phyloP scores from a whole-genome alignment of 2,113 vertebrate species.

The Alouatta palliata region DNA sequence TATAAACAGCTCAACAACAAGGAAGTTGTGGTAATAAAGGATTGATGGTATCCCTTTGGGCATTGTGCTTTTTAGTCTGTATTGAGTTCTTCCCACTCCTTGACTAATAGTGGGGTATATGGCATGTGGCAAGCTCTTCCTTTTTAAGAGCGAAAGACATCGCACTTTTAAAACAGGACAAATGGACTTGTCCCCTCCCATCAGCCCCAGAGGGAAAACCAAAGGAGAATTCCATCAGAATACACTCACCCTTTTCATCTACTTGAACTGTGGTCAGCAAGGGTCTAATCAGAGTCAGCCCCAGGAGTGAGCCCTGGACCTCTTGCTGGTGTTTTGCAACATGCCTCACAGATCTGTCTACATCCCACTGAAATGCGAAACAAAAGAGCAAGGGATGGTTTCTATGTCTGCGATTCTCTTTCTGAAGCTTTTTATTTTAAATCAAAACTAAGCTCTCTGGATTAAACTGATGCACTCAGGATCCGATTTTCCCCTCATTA shows the following conservation, averaged over 20 bases:
- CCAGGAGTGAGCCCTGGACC: neutral
- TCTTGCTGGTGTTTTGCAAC: neutral
- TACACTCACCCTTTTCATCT: conserved; percentile 35
- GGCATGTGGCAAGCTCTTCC: conserved; percentile 72
- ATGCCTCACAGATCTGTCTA: neutral
- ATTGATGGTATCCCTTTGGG: conserved; percentile 70
- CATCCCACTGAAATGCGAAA: neutral
- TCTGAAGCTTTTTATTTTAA: neutral
- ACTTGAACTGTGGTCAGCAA: neutral
- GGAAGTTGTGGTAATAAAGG: conserved; percentile 68
- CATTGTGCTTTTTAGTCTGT: conserved; percentile 57
- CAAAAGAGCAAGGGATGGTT: neutral
- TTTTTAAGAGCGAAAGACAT: conserved; percentile 56
- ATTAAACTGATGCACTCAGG: neutral
- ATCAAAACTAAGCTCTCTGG: neutral
- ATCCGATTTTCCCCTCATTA: conserved; percentile 15
- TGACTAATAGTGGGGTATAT: conserved; percentile 66
- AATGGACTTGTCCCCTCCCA: conserved; percentile 70
- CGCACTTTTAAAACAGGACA: conserved; percentile 68
- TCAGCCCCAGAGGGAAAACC: conserved; percentile 54
- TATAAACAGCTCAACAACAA: conserved; percentile 71
- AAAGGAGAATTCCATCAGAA: conserved; percentile 51
- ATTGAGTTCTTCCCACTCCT: conserved; percentile 59
- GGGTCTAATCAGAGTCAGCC: conserved; percentile 9
- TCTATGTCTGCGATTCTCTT: neutral